Evolutionary conservation across 2,113 vertebrate genomes (phyloP).

Genomic region (Ptilonorhynchus violaceus): DNA sequence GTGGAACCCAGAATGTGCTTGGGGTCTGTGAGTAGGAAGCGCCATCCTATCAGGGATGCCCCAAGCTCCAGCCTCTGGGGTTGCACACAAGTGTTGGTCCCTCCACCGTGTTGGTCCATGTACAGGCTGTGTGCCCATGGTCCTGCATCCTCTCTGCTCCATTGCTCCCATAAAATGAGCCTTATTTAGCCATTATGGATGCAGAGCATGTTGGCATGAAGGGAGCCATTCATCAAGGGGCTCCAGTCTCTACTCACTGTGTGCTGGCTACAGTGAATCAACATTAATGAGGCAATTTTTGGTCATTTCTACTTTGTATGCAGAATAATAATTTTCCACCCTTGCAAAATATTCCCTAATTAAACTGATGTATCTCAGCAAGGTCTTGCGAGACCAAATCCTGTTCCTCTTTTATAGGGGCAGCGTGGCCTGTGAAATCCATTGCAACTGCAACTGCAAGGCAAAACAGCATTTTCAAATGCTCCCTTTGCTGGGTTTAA

Average conservation of each 20-base stretch:
- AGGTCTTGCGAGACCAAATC: neutral
- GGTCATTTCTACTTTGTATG: constrained; percentile 27
- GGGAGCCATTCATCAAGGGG: neutral
- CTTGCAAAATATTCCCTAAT: constrained; percentile 36
- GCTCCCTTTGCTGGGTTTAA: neutral
- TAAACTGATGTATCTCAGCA: constrained; percentile 38
- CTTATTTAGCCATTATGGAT: neutral
- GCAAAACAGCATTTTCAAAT: neutral
- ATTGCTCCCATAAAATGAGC: neutral
- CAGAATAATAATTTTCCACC: neutral
- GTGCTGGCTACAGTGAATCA: neutral
- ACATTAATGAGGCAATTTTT: constrained; percentile 41
- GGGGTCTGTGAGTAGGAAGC: neutral
- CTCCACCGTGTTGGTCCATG: neutral
- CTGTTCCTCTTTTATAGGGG: neutral
- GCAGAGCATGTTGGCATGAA: rapidly evolving
- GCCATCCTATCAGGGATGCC: neutral
- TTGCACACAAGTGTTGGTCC: neutral
- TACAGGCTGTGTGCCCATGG: neutral
- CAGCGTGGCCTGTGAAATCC: neutral
- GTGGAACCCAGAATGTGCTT: neutral
- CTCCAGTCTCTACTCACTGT: neutral
- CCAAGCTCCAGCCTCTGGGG: neutral
- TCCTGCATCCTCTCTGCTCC: neutral
- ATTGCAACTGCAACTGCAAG: neutral